Evolutionary conservation across 2,797 vertebrate species (phyloP).

Genomic region (Amblyraja radiata): DNA sequence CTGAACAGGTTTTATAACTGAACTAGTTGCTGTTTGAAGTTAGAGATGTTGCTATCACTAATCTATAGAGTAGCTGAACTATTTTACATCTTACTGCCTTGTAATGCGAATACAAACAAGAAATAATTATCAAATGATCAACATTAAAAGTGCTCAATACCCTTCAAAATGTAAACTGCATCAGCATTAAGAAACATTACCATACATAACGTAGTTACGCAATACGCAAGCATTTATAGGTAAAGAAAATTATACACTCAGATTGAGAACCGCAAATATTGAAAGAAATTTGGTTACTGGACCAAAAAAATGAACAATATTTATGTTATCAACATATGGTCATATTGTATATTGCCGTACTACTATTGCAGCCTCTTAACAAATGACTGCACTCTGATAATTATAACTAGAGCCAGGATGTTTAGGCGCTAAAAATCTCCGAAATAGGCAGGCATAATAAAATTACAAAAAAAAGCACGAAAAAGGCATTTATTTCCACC

Average conservation of each 20-base stretch:
- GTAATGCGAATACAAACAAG: background rate
- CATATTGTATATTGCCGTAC: background rate
- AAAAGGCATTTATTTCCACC: too few species aligned
- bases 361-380: background rate
- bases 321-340: background rate
- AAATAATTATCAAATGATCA: background rate
- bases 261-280: background rate
- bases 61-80: background rate
- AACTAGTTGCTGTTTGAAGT: too few species aligned
- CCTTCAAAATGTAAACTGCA: background rate
- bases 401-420: too few species aligned
- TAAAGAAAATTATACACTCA: background rate
- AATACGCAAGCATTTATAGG: background rate
- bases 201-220: background rate
- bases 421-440: too few species aligned
- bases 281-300: background rate
- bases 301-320: background rate
- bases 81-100: background rate
- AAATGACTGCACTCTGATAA: background rate
- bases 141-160: background rate
- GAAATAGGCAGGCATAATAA: too few species aligned
- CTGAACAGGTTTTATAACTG: too few species aligned
- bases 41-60: background rate
- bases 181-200: background rate
- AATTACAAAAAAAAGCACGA: too few species aligned